Base-by-base conservation (phyloP, 2,888 invertebrate species). In the Trissolcus brochymenae region DNA sequence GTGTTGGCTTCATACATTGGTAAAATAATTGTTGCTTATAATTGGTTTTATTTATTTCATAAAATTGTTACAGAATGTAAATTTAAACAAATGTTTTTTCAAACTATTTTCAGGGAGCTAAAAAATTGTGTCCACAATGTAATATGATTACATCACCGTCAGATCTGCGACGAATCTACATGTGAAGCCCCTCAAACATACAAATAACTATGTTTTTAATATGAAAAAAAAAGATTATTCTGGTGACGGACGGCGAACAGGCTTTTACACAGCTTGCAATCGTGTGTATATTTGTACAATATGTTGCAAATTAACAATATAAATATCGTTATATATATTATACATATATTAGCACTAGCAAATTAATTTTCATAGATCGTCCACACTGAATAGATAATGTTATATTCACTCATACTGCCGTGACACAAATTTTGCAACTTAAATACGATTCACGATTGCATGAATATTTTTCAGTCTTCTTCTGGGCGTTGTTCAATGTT, bases 121-220 rank as follows among this genome's bases (percentile, higher is more conserved):
- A 97, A 90, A 97, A 97, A 87, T 92, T 97, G 7, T 98, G 97
- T 86, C 98, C 98, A 0, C 97, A 97, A 87, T 98, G 97, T 89
- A 97, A 96, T 90, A 95, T 95, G 88, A 97, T 97, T 82, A 97
- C 97, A 2, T 95, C 96, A 0, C 94, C 97, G 0, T 92, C 94
- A 64, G 96, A 98, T 90, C 90, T 98, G 67, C 90, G 98, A 81
- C 92, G 96, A 85, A 96, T 98, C 87, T 97, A 95, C 89, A 94
- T 97, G 93, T 97, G 92, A 93, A 84, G 66, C 57, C 60, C 29
- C 19, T 35, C 35, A 35, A 11, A 35, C 35, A 35, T 35, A 35
- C 35, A 60, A 50, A 74, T 67, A 78, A 77, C 72, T 64, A 73
- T 76, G 78, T 78, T 71, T 78, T 77, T 76, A 67, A 70, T 79